Evolutionary conservation across 2,797 vertebrate species (phyloP).

Genomic region (Anolis apletophallus): DNA sequence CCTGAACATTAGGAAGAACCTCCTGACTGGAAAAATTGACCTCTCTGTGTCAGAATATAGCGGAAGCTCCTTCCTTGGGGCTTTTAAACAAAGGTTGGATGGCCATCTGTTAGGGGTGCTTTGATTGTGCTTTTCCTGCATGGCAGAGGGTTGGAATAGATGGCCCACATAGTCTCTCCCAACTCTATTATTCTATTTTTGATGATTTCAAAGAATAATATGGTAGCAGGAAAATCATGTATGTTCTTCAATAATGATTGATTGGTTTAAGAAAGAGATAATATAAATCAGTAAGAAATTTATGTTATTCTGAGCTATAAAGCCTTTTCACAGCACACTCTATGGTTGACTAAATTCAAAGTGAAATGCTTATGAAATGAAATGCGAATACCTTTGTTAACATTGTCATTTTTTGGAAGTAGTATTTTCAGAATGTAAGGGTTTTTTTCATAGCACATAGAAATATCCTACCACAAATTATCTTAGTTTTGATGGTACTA

Average conservation of each 20-base stretch:
- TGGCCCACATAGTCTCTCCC: too few relatives aligned
- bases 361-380: neutral
- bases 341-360: neutral
- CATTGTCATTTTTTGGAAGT: neutral
- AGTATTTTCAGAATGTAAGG: neutral
- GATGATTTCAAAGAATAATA: neutral
- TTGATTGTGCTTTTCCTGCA: too few relatives aligned
- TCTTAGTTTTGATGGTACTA: neutral
- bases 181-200: too few relatives aligned
- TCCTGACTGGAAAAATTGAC: too few relatives aligned
- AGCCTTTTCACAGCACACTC: neutral
- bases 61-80: too few relatives aligned
- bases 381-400: neutral
- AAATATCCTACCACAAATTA: neutral
- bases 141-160: too few relatives aligned
- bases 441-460: neutral
- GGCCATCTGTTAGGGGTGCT: too few relatives aligned
- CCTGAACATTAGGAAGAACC: too few relatives aligned
- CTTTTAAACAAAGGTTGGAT: too few relatives aligned
- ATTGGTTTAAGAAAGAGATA: neutral
- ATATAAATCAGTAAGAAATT: neutral
- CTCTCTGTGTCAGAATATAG: too few relatives aligned
- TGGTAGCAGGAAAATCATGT: neutral
- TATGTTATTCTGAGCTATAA: neutral
- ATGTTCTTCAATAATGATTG: too few relatives aligned